Conservation (phyloP, 2,797 vertebrate species). For the Coracias cyanogaster region DNA sequence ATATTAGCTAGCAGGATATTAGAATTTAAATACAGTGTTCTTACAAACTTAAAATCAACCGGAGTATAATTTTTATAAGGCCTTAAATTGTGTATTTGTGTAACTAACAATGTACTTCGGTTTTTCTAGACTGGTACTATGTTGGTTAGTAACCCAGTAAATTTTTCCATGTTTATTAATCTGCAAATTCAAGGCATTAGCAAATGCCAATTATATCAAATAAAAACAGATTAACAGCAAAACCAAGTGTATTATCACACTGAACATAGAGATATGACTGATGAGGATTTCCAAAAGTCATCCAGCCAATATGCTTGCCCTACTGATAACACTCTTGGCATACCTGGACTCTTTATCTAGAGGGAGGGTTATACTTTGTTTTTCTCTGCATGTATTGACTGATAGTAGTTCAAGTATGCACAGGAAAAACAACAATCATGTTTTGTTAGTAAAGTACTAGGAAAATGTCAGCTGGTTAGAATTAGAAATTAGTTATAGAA, state of each 20-base stretch:
- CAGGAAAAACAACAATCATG: conserved; percentile 38
- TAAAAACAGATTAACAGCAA: background rate
- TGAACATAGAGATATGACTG: background rate
- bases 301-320: background rate
- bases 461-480: conserved; percentile 61
- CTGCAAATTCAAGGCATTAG: conserved; percentile 11
- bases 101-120: background rate
- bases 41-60: background rate
- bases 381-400: conserved; percentile 53
- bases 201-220: conserved; percentile 10
- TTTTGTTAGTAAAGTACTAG: conserved; percentile 61
- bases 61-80: background rate
- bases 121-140: background rate
- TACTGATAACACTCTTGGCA: background rate
- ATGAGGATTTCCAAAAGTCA: background rate
- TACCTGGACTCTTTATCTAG: conserved; percentile 19
- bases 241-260: background rate
- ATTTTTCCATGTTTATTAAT: conserved; percentile 41
- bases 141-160: background rate
- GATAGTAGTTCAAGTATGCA: conserved; percentile 54
- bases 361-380: conserved; percentile 6
- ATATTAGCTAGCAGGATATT: background rate
- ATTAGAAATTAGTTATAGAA: conserved; percentile 63
- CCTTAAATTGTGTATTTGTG: conserved; percentile 14
- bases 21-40: conserved; percentile 3